Conservation (phyloP, 2,113 vertebrate species). For the Ammodytes marinus region DNA sequence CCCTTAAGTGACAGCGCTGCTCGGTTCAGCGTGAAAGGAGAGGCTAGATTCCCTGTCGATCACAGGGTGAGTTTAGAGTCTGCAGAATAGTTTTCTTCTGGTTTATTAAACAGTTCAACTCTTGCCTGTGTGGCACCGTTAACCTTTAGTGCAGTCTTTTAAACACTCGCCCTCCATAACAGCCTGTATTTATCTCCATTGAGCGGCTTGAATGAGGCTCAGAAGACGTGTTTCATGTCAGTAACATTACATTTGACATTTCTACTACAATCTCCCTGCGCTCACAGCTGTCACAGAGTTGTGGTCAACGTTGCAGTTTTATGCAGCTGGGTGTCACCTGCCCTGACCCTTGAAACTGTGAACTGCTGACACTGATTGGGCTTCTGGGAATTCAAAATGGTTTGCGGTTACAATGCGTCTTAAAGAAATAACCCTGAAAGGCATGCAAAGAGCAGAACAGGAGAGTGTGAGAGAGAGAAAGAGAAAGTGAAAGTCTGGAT, state of each 20-base stretch:
- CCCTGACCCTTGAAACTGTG: background rate
- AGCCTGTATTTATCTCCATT: background rate
- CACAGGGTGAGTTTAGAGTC: background rate
- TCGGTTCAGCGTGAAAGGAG: conserved; percentile 28
- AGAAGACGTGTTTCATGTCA: background rate
- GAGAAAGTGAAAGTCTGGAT: conserved; percentile 45
- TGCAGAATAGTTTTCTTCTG: background rate
- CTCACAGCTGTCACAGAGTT: background rate
- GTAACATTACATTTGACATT: no score
- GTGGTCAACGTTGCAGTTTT: background rate
- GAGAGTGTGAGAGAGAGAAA: conserved; percentile 11
- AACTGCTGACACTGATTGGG: conserved; percentile 7
- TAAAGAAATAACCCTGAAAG: background rate
- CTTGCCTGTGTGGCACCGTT: background rate
- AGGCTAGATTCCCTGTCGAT: background rate
- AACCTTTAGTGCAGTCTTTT: background rate
- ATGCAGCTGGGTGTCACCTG: background rate
- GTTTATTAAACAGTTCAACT: conserved; percentile 8
- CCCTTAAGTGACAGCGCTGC: conserved; percentile 2
- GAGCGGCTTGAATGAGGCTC: background rate
- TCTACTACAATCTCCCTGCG: background rate
- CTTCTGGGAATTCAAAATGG: background rate
- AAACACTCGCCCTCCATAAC: background rate
- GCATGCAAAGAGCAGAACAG: conserved; percentile 19
- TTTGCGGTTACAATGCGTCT: background rate